These are phyloP conservation scores for Dasyurus viverrinus DNA, from an alignment of 2,113 vertebrate genomes.

Conservation along the genomic window DNA sequence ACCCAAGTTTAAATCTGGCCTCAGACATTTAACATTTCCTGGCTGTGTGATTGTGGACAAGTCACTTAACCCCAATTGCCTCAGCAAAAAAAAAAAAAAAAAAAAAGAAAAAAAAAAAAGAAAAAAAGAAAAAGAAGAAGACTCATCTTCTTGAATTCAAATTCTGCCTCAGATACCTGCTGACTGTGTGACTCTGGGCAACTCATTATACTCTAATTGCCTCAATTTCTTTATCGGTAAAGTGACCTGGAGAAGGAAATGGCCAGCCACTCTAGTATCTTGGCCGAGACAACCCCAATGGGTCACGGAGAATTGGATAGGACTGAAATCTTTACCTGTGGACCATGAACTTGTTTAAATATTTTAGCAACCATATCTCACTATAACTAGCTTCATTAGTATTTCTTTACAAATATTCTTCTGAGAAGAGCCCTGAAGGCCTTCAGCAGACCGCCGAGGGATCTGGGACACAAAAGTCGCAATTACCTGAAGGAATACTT, in stretches of 20 bases:
- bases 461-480: neutral
- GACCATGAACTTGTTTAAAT: neutral
- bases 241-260: neutral
- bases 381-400: neutral
- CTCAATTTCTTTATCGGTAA: neutral
- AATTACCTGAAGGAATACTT: neutral
- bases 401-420: neutral
- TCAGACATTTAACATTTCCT: too few relatives aligned
- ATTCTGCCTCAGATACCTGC: neutral
- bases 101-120: too few relatives aligned
- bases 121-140: neutral
- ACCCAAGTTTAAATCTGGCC: too few relatives aligned
- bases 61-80: too few relatives aligned
- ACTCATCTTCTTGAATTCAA: neutral
- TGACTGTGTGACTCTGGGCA: neutral
- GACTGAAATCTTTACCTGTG: neutral
- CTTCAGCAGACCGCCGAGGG: neutral
- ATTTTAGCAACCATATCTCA: neutral
- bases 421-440: neutral
- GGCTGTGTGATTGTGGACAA: too few relatives aligned
- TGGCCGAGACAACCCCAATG: neutral
- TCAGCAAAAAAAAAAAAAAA: too few relatives aligned
- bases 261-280: neutral
- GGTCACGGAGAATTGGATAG: too few relatives aligned
- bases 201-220: neutral